Conservation (phyloP, 2,113 vertebrate species). For the Chloebia gouldiae region DNA sequence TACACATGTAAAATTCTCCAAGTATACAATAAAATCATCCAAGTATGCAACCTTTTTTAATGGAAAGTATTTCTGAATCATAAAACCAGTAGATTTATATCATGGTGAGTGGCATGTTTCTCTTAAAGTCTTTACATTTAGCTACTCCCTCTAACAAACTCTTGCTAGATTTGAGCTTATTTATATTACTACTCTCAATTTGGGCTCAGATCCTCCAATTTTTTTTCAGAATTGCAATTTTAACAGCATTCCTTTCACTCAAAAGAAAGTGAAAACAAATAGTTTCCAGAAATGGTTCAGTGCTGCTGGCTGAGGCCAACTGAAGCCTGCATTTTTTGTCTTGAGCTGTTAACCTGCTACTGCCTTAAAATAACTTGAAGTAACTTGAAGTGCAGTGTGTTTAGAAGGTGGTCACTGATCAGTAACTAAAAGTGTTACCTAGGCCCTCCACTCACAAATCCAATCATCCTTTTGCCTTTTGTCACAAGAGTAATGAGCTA, state of each 20-base stretch:
- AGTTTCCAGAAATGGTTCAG: constrained; percentile 14
- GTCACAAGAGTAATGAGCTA: constrained; percentile 14
- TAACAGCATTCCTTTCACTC: constrained; percentile 9
- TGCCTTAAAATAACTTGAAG: neutral
- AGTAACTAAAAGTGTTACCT: constrained; percentile 1
- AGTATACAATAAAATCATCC: neutral
- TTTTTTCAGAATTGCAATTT: constrained; percentile 22
- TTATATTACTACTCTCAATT: neutral
- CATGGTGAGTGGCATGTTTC: neutral
- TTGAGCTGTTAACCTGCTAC: constrained; percentile 9
- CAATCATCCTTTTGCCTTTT: neutral
- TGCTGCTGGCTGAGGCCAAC: neutral
- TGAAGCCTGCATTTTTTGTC: neutral
- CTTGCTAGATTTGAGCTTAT: neutral
- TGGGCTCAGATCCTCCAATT: neutral
- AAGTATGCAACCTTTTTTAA: neutral
- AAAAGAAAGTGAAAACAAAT: constrained; percentile 26
- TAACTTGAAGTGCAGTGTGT: neutral
- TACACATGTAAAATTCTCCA: neutral
- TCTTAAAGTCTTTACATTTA: neutral
- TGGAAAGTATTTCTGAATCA: constrained; percentile 17
- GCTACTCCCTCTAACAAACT: neutral
- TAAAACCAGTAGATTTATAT: neutral
- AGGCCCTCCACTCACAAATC: neutral
- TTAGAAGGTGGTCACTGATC: neutral